Base-by-base conservation (phyloP, 2,797 vertebrate genomes). In the Carduelis carduelis region DNA sequence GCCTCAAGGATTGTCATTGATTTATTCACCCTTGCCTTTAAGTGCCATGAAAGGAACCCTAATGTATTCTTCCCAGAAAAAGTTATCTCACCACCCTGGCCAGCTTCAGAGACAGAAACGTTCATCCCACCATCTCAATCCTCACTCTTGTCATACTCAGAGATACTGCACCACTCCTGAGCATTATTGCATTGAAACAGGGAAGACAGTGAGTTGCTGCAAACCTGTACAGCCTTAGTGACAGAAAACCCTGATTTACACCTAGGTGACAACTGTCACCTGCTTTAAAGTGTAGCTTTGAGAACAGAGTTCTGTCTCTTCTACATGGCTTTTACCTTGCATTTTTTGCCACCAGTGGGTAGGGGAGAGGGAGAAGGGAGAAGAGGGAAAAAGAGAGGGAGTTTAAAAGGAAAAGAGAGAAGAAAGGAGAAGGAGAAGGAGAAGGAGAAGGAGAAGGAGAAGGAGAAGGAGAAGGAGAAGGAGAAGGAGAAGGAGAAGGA, bases 391-490 rank as follows among this genome's bases (percentile, higher is more conserved):
- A 11, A 8, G 12, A 35, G 20, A 12, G 10, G 20, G 23, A 15
- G 7, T 26, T 20, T 18, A 17, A 19, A 20, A 21, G 17, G 44
- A 6, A 46, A 14, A 10, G 9, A 4, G 8, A 10, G 9, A 5
- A n/a, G n/a, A n/a, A 35, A 39, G 39, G 39, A 39, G 39, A 35
- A 34, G 5, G 8, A 11, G 9, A 6, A 12, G 11, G 4, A 5
- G 26, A 8, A 7, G 4, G 3, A 5, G 26, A 8, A 6, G 11
- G 15, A 6, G 15, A 6, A 23, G 61, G 11, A n/a, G 11, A 5
- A 35, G 44, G 18, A 21, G 11, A 10, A 10, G 27, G 22, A 14
- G 17, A 8, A 23, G 4, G 8, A 11, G 8, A 9, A 5, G 11
- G 3, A 5, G 9, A 6, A 24, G 61, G 11, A n/a, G 8, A 4